These are phyloP conservation scores for Nomada lathburiana DNA, from an alignment of 2,888 invertebrate genomes.

Conservation along the genomic window DNA sequence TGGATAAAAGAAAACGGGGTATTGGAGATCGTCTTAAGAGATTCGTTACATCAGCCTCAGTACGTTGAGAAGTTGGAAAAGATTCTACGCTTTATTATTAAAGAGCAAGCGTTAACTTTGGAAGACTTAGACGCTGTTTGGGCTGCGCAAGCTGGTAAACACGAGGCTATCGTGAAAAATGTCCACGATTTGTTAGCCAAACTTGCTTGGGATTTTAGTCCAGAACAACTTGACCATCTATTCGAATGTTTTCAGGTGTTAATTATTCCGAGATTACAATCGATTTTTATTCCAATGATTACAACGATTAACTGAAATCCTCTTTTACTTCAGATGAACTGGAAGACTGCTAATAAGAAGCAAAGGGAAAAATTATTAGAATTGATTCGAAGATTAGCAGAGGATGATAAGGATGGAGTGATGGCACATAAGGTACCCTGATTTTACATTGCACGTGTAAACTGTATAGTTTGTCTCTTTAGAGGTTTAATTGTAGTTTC, in stretches of 20 bases:
- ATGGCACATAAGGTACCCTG: conserved; percentile 96
- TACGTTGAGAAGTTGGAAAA: conserved; percentile 99
- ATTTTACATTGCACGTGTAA: conserved; percentile 23
- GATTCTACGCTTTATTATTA: conserved; percentile 98
- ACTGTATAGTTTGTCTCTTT: conserved; percentile 5
- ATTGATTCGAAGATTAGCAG: conserved; percentile 96
- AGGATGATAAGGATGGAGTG: conserved; percentile 99
- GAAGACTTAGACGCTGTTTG: conserved; percentile 98
- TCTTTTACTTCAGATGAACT: conserved; percentile 88
- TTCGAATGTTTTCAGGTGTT: conserved; percentile 97
- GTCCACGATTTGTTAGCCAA: conserved; percentile 98
- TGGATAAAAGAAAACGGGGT: conserved; percentile 99
- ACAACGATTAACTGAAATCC: conserved; percentile 24
- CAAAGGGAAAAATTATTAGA: conserved; percentile 98
- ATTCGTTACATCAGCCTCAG: conserved; percentile 98
- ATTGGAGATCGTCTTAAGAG: conserved; percentile 96
- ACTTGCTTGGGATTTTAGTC: conserved; percentile 98
- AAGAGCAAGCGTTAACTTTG: conserved; percentile 94
- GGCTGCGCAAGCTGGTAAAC: conserved; percentile 98
- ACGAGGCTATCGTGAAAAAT: conserved; percentile 99
- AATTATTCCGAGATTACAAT: conserved; percentile 19
- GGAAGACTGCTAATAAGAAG: conserved; percentile 98
- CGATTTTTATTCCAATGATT: not conserved
- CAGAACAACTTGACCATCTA: conserved; percentile 98
- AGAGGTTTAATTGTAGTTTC: conserved; percentile 29